These are phyloP conservation scores for Aricia artaxerxes DNA, from an alignment of 2,888 invertebrate genomes.

Conservation along the genomic window DNA sequence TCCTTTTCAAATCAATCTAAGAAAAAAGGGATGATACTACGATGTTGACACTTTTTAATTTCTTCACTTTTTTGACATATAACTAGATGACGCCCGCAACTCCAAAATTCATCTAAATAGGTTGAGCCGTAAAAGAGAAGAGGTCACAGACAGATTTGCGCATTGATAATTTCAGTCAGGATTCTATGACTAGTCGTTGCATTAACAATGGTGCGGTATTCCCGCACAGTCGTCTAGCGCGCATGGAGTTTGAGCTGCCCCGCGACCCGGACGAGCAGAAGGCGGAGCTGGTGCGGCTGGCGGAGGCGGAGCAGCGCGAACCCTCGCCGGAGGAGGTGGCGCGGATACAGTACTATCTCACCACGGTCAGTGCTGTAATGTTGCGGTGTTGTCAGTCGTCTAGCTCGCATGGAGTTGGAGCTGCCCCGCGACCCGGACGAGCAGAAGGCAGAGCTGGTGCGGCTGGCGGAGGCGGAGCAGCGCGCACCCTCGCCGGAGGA, in stretches of 20 bases:
- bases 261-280: conserved; percentile 84
- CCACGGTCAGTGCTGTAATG: conserved; percentile 50
- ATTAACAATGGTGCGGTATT: not conserved
- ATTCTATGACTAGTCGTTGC: too few species aligned
- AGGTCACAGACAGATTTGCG: too few species aligned
- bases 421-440: conserved; percentile 83
- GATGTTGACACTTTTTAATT: too few species aligned
- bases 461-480: conserved; percentile 75
- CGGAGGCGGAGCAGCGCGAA: conserved; percentile 76
- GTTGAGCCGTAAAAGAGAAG: too few species aligned
- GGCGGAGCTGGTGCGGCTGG: conserved; percentile 67
- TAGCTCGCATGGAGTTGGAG: conserved; percentile 78
- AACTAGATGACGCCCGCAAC: too few species aligned
- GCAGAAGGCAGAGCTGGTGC: conserved; percentile 79
- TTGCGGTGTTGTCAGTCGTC: conserved; percentile 57
- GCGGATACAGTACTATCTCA: conserved; percentile 81
- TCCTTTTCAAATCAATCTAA: too few species aligned
- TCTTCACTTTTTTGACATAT: too few species aligned
- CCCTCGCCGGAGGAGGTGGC: conserved; percentile 73
- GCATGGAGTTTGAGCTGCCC: conserved; percentile 81
- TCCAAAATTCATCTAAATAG: too few species aligned
- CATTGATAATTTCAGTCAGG: too few species aligned
- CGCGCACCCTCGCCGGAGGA: conserved; percentile 71
- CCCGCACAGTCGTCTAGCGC: conserved; percentile 66
- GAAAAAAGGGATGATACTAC: too few species aligned